Base-by-base conservation (phyloP, 2,888 invertebrate genomes). In the Ichneumoninae sp. region DNA sequence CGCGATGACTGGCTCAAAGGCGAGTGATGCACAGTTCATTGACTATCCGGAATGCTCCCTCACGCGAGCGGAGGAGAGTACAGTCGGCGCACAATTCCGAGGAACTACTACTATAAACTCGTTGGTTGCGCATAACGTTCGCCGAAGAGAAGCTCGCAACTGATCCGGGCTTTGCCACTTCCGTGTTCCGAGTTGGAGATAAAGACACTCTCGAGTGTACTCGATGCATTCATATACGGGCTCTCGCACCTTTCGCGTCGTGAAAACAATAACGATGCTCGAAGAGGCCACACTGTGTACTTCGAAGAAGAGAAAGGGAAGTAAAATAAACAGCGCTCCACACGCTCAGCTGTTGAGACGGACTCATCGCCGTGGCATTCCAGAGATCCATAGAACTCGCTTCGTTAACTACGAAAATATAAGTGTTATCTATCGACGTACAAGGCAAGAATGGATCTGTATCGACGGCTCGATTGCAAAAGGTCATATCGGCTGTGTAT, bases 11-110 rank as follows among this genome's bases (percentile, higher is more conserved):
- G 82, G 60, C 72, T 82, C 69, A 78, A 26, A 74, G 60, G 54
- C 74, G 78, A 83, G 79, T 74, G 83, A 81, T 80, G 13, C 44
- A 84, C 81, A 85, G 87, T 87, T 86, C 87, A 86, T 87, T 87
- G 86, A 85, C 86, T 87, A 87, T 86, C 77, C 75, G 82, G 86
- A 87, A 87, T 87, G 86, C 79, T 77, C 77, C 81, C 78, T 77
- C 80, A 47, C 44, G 30, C 50, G 65, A 22, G 36, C 33, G 44
- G n/a, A n/a, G 60, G n/a, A 22, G 54, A 44, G 30, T 50, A 57
- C 16, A 60, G 44, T 22, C 40, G 52, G 33, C 60, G 26, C 62
- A 66, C 75, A 65, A n/a, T 44, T 60, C 50, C 68, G 52, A 62
- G 68, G 69, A 84, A 77, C 72, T 72, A 54, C 52, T 62, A 47